Percentiles rank a stretch among this genome's conserved stretches.
These are phyloP conservation scores for Anthopleura xanthogrammica DNA, from an alignment of 92 coral and sea anemone genomes.

Conservation along the genomic window DNA sequence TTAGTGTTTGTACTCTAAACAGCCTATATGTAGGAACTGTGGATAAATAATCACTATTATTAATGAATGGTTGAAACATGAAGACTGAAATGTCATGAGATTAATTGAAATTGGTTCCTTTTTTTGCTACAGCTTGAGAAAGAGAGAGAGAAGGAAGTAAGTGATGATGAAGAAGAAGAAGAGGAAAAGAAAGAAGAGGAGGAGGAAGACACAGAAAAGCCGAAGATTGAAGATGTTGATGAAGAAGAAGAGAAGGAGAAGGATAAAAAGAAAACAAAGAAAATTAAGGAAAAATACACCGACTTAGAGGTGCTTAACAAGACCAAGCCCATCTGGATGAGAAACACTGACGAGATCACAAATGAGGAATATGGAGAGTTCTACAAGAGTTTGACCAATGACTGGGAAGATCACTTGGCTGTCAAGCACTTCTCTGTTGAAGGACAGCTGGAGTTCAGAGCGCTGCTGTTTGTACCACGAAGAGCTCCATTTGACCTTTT, in stretches of 20 bases:
- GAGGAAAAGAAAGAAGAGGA: conserved; percentile 63
- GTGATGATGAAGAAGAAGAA: conserved; percentile 70
- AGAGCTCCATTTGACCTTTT: conserved; percentile 99
- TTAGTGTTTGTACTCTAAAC: no score
- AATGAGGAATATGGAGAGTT: conserved; percentile 92
- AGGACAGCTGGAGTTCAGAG: conserved; percentile 97
- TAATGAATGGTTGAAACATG: no score
- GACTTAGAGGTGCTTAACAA: conserved; percentile 96
- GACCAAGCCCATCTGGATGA: conserved; percentile 99
- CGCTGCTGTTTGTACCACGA: conserved; percentile 84
- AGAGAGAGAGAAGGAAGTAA: conserved; percentile 97
- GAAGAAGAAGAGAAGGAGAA: conserved; percentile 75
- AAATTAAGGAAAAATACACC: conserved; percentile 86
- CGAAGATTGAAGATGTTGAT: conserved; percentile 80
- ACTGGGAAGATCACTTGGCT: conserved; percentile 99
- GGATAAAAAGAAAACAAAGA: conserved; percentile 90
- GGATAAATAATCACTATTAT: no score
- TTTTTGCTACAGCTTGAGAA: conserved; percentile 71
- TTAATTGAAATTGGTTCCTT: background rate
- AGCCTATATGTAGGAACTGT: no score
- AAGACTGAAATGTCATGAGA: no score
- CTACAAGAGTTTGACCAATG: conserved; percentile 98
- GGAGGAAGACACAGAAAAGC: conserved; percentile 70
- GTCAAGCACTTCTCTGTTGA: conserved; percentile 99
- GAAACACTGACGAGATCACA: conserved; percentile 95